A percentile compares a stretch with the other conserved stretches of the same genome.
Conservation (phyloP, 2,113 vertebrate genomes). For the Gobius niger region DNA sequence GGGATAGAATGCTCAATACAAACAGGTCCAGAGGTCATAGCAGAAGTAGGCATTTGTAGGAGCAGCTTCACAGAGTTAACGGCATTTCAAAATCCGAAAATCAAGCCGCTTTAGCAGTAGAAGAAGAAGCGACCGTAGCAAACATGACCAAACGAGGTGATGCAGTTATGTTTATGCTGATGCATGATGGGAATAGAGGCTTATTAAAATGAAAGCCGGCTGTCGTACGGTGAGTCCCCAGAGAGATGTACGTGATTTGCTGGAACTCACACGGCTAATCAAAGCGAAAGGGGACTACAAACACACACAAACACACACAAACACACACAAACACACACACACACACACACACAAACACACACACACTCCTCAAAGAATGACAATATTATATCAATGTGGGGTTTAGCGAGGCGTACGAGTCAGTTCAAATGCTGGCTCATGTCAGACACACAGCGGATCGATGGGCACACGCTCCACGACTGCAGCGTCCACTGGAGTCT, state of each 20-base stretch:
- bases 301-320: constrained; percentile 8
- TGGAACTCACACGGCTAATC: constrained; percentile 32
- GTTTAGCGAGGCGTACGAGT: not conserved
- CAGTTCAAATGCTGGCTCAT: not conserved
- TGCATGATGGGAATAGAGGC: not conserved
- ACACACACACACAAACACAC: constrained; percentile 36
- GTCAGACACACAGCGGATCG: not conserved
- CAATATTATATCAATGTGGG: not conserved
- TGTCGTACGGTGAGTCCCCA: constrained; percentile 21
- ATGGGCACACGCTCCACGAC: too few species aligned
- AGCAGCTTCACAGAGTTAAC: too few species aligned
- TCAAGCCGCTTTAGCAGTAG: too few species aligned
- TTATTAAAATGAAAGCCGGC: constrained; percentile 40
- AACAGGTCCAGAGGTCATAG: too few species aligned
- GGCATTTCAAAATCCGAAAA: too few species aligned
- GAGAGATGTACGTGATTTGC: constrained; percentile 29
- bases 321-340: constrained; percentile 38
- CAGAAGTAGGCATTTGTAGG: too few species aligned
- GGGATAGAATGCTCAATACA: too few species aligned
- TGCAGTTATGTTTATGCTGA: not conserved
- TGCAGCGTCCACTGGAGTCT: too few species aligned
- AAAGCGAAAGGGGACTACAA: constrained; percentile 46
- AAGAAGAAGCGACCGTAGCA: too few species aligned
- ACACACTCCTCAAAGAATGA: not conserved
- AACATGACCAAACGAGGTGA: not conserved